Evolutionary conservation across 1,140 invertebrate species (phyloP), one percentile per base, ranked within the genome.

Genomic region (Halyomorpha halys): DNA sequence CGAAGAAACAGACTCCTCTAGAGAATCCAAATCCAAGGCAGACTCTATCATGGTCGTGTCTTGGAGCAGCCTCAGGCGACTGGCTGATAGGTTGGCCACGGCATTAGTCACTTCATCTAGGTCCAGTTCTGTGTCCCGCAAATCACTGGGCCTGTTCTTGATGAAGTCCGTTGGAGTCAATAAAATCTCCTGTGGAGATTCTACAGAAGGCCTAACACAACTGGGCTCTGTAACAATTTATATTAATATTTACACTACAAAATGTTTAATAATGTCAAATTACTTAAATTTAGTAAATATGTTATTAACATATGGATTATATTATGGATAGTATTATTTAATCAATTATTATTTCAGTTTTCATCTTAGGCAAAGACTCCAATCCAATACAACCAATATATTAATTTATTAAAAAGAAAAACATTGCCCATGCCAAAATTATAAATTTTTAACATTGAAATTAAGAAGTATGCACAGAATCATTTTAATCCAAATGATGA

Each of bases 11-110:
- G 81, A 79, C 53, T 83, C 86, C 72, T 86, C 84, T 61, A 88
- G 75, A 64, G 87, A 89, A 74, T 92, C 90, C 64, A 91, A 78
- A 77, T 92, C 89, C 62, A 91, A 76, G 13, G 88, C 88, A 25
- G 87, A 89, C 70, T 90, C 87, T 70, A 90, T 90, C 88, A 91
- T 90, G 8, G 88, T 90, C 16, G 86, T 88, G 73, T 89, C 86
- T 69, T 89, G 86, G 63, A 90, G 77, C 66, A 90, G 75, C 68
- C 83, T 78, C 69, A 90, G 77, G 67, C 83, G 79, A 70, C 82
- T 86, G 1, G 83, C 82, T 67, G 76, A 78, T 14, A 72, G 30
- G n/a, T 66, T 67, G 13, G 66, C 64, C 25, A 66, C 30, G 6
- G 60, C 39, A 27, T 66, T 66, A 1, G 62, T 51, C 15, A 68